These are phyloP conservation scores for Saccopteryx leptura DNA, from an alignment of 2,113 vertebrate species.

Conservation along the genomic window DNA sequence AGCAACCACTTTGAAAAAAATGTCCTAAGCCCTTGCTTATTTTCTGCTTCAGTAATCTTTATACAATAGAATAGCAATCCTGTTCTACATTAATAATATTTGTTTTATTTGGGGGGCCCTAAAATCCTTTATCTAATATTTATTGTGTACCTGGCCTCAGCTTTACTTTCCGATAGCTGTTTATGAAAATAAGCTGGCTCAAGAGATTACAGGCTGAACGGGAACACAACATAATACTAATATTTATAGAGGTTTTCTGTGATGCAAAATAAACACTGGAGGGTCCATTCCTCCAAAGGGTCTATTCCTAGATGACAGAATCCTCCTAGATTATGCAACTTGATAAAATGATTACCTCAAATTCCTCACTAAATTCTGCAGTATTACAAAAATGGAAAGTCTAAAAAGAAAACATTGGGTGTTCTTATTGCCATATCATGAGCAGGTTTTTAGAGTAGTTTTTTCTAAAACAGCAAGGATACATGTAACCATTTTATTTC, in stretches of 20 bases:
- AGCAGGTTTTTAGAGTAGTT: not conserved
- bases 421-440: not conserved
- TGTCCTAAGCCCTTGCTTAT: conserved; percentile 70
- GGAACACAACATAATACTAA: conserved; percentile 59
- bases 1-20: not conserved
- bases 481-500: not conserved
- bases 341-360: conserved; percentile 36
- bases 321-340: conserved; percentile 30
- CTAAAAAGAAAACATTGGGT: not conserved
- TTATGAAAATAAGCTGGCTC: conserved; percentile 63
- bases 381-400: conserved; percentile 16
- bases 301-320: conserved; percentile 42
- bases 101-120: conserved; percentile 73
- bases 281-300: conserved; percentile 16
- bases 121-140: conserved; percentile 68
- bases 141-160: not conserved
- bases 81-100: conserved; percentile 75
- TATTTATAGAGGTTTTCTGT: conserved; percentile 70
- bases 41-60: conserved; percentile 85
- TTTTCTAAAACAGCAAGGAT: conserved; percentile 55
- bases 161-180: conserved; percentile 50
- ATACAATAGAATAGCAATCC: conserved; percentile 70
- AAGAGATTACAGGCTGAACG: conserved; percentile 70
- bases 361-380: not conserved
- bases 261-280: conserved; percentile 64